Conservation (phyloP, 2,113 vertebrate genomes). For the Bostrychus sinensis region DNA sequence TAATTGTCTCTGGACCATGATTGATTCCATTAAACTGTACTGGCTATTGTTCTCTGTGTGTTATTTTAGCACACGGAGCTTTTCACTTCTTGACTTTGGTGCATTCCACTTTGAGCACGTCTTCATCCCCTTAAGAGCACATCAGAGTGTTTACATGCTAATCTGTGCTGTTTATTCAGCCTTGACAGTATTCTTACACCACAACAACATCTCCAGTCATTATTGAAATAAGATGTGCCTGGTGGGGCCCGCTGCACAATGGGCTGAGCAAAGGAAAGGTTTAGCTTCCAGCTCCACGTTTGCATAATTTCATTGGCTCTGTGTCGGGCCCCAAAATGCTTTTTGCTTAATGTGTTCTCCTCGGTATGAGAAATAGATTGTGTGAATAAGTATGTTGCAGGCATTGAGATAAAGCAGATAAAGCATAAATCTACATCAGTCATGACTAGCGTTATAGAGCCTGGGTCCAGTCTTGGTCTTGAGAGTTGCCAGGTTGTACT, state of each 20-base stretch:
- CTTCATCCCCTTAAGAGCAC: constrained; percentile 14
- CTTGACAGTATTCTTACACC: constrained; percentile 13
- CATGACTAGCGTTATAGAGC: too few species aligned
- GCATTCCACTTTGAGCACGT: neutral
- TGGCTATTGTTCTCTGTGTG: neutral
- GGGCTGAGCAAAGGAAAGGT: neutral
- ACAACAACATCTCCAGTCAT: constrained; percentile 12
- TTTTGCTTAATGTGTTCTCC: neutral
- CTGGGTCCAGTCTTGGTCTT: too few species aligned
- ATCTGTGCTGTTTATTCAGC: constrained; percentile 13
- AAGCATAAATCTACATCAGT: neutral
- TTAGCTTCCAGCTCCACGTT: constrained; percentile 2
- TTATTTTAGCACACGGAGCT: neutral
- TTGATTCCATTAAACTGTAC: neutral
- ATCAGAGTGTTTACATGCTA: constrained; percentile 18
- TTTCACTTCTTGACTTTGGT: neutral
- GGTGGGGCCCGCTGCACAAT: constrained; percentile 4
- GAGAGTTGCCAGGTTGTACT: too few species aligned
- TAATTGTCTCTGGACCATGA: neutral
- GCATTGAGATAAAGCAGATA: neutral
- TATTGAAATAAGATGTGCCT: constrained; percentile 11
- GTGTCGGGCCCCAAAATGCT: neutral
- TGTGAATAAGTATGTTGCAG: neutral
- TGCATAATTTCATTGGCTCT: constrained; percentile 8
- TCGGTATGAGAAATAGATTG: neutral